Percentiles rank a stretch among this genome's conserved stretches.
phyloP scores from a whole-genome alignment of 2,113 vertebrate species.

The Toxostoma redivivum region DNA sequence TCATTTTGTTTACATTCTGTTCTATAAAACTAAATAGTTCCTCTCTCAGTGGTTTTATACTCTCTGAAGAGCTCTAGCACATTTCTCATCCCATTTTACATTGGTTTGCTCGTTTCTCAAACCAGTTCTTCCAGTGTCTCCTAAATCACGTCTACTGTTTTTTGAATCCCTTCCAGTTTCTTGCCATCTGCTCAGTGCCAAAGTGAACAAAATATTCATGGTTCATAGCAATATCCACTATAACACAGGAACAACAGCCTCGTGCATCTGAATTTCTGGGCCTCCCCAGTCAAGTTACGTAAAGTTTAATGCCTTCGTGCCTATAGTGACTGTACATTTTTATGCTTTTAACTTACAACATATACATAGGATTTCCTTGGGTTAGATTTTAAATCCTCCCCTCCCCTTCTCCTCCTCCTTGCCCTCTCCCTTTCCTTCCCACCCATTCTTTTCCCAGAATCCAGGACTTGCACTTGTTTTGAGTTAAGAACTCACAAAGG shows the following conservation, averaged over 20 bases:
- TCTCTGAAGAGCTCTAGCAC: background rate
- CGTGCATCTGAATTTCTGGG: background rate
- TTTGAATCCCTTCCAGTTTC: constrained; percentile 16
- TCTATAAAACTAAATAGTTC: background rate
- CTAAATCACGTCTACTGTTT: background rate
- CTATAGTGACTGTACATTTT: background rate
- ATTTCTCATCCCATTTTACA: background rate
- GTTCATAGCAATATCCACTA: background rate
- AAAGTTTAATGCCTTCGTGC: background rate
- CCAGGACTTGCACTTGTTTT: background rate
- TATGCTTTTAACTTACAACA: background rate
- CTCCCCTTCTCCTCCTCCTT: rapidly evolving
- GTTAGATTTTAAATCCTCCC: background rate
- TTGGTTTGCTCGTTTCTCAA: background rate
- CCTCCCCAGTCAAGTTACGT: background rate
- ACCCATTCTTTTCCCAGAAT: background rate
- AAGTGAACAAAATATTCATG: background rate
- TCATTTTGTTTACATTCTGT: background rate
- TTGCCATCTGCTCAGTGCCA: background rate
- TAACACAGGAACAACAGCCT: background rate
- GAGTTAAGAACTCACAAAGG: background rate
- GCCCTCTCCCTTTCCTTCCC: too few relatives aligned
- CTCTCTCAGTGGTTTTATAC: background rate
- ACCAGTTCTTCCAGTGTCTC: background rate
- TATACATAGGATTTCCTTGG: background rate